phyloP scores from a whole-genome alignment of 30 jellyfish, hydroid and myxozoan genomes.

The Clytia hemisphaerica region DNA sequence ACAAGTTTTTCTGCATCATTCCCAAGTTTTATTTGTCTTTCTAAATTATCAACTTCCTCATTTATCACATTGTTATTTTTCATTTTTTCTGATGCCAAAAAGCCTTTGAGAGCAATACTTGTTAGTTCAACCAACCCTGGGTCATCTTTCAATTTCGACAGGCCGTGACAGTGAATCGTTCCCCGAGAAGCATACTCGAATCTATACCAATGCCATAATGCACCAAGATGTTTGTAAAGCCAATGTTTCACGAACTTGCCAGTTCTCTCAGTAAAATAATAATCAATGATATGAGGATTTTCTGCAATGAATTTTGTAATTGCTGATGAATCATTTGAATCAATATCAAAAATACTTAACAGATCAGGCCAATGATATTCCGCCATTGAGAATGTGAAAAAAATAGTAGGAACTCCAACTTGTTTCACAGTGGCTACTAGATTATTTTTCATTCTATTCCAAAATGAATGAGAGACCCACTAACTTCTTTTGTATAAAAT shows the following conservation, averaged over 20 bases:
- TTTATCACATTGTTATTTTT: neutral
- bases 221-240: constrained; percentile 20
- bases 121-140: neutral
- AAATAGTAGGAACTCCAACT: constrained; percentile 35
- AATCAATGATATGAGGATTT: constrained; percentile 38
- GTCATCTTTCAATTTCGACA: constrained; percentile 16
- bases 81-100: neutral
- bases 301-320: constrained; percentile 4
- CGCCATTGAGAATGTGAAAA: constrained; percentile 43
- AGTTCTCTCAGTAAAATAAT: constrained; percentile 27
- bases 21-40: neutral
- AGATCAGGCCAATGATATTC: constrained; percentile 13
- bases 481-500: neutral
- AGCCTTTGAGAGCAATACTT: neutral
- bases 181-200: constrained; percentile 39
- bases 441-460: constrained; percentile 2
- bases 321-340: neutral
- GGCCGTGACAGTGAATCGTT: constrained; percentile 42
- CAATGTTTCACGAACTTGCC: constrained; percentile 29
- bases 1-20: neutral
- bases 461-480: constrained; percentile 22
- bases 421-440: constrained; percentile 13
- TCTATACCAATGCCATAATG: constrained; percentile 48
- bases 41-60: neutral
- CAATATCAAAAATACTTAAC: neutral